Evolutionary conservation across 2,113 vertebrate genomes (phyloP).

Genomic region (Syrrhaptes paradoxus): DNA sequence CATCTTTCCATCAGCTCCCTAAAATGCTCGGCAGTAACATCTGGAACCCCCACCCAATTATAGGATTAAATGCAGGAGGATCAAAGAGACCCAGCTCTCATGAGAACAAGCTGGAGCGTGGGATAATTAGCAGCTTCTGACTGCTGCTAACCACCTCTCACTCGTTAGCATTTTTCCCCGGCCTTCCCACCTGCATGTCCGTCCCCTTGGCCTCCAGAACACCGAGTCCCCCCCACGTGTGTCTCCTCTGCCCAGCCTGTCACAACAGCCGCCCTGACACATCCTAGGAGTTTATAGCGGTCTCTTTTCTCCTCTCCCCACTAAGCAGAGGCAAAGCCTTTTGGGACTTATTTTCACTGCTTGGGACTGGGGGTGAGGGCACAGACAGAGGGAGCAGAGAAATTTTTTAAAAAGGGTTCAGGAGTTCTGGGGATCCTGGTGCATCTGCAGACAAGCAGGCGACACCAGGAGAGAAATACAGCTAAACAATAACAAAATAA

Average conservation of each 20-base stretch:
- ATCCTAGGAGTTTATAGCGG: background rate
- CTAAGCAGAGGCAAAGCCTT: background rate
- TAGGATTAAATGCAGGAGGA: conserved; percentile 18
- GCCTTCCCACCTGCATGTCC: background rate
- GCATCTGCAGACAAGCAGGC: background rate
- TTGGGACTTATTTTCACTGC: background rate
- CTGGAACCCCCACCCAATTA: conserved; percentile 25
- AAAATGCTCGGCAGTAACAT: background rate
- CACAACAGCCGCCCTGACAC: background rate
- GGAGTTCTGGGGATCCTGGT: background rate
- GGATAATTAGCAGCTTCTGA: conserved; percentile 40
- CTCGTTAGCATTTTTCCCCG: background rate
- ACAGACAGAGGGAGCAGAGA: background rate
- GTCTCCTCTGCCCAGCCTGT: background rate
- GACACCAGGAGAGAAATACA: background rate
- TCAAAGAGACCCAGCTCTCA: conserved; percentile 36
- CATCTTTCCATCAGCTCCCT: background rate
- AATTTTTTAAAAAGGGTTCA: background rate
- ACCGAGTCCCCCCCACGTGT: background rate
- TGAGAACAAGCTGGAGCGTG: conserved; percentile 17
- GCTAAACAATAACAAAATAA: background rate
- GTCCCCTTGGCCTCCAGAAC: background rate
- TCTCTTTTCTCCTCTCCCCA: background rate
- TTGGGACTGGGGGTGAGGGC: background rate
- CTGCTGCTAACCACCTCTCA: background rate